Conservation (phyloP, 2,888 invertebrate species). For the Quadroppia sp. region DNA sequence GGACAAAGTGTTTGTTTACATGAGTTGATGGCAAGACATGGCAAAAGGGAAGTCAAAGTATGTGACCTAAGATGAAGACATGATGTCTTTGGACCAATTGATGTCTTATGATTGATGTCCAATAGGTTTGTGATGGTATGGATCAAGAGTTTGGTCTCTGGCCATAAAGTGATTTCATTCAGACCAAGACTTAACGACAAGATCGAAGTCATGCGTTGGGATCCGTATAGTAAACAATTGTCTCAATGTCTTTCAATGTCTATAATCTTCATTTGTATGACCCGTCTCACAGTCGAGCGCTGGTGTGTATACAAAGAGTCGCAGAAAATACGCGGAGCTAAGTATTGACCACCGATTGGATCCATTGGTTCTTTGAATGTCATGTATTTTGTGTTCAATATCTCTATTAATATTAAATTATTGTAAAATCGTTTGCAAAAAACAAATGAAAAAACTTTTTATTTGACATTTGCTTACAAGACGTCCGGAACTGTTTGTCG, state of each 20-base stretch:
- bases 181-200: slow-evolving; percentile 73
- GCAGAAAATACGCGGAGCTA: slow-evolving; percentile 69
- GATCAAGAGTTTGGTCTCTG: slow-evolving; percentile 72
- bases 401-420: no score
- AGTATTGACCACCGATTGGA: slow-evolving; percentile 23
- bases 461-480: no score
- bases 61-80: background rate
- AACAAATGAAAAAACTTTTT: no score
- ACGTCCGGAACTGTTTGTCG: no score
- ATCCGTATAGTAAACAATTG: slow-evolving; percentile 66
- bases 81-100: background rate
- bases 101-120: background rate
- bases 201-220: slow-evolving; percentile 67
- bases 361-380: no score
- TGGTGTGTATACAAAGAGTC: slow-evolving; percentile 65
- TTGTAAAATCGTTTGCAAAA: no score
- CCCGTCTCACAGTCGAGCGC: slow-evolving; percentile 64
- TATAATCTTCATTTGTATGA: slow-evolving; percentile 30
- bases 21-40: no score
- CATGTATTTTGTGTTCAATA: no score
- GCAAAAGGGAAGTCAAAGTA: slow-evolving; percentile 43
- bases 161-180: slow-evolving; percentile 64
- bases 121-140: slow-evolving; percentile 69
- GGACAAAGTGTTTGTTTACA: no score
- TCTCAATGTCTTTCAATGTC: slow-evolving; percentile 16